Percentiles rank a stretch among this genome's conserved stretches.
Evolutionary conservation across 2,888 invertebrate genomes (phyloP).

Genomic region (Stegophylla sp.): DNA sequence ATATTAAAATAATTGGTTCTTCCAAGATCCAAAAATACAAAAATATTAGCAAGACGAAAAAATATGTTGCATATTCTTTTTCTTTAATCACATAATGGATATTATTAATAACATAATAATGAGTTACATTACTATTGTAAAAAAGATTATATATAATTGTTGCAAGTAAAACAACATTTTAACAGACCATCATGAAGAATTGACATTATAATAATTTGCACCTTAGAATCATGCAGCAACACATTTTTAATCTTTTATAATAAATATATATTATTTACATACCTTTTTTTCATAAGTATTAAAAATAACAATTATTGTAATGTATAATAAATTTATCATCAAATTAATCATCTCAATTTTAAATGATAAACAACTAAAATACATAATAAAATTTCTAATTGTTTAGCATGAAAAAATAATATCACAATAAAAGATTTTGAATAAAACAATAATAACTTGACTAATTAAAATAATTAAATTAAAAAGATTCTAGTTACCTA

Average conservation of each 20-base stretch:
- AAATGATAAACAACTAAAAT: conserved; percentile 38
- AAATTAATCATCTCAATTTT: conserved; percentile 25
- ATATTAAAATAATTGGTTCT: background rate
- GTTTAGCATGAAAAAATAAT: conserved; percentile 32
- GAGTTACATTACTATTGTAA: background rate
- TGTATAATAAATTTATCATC: conserved; percentile 33
- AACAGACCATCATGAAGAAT: background rate
- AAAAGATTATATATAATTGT: background rate
- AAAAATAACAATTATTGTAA: conserved; percentile 35
- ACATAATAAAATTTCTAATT: conserved; percentile 24
- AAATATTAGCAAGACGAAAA: conserved; percentile 1
- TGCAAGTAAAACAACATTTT: background rate
- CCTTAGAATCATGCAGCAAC: background rate
- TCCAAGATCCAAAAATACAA: background rate
- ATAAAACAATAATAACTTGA: conserved; percentile 52
- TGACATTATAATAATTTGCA: conserved; percentile 5
- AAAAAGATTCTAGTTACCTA: conserved; percentile 38
- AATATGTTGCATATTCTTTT: background rate
- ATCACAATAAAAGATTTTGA: conserved; percentile 52
- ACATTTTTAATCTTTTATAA: background rate
- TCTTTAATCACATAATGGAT: background rate
- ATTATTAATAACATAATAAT: background rate
- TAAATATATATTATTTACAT: conserved; percentile 3
- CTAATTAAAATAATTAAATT: conserved; percentile 53
- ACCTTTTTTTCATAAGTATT: background rate